Evolutionary conservation across 2,888 invertebrate genomes (phyloP).

Genomic region (Limnephilus lunatus): DNA sequence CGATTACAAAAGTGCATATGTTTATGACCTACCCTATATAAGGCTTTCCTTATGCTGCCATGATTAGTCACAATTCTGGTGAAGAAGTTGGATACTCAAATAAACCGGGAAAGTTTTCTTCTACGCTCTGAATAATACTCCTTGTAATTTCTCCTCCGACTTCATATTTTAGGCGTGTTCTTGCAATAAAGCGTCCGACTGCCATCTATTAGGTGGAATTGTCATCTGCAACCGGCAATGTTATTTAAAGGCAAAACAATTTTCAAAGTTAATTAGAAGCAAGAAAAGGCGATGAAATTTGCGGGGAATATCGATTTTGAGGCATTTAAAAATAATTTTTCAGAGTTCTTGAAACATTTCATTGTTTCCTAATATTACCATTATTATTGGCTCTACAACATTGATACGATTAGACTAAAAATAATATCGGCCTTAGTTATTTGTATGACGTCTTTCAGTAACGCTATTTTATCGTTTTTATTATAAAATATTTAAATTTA

Average conservation of each 20-base stretch:
- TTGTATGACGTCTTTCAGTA: no score
- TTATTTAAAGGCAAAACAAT: constrained; percentile 43
- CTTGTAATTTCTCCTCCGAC: constrained; percentile 7
- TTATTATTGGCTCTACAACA: not conserved
- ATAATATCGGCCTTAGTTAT: no score
- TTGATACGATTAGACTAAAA: no score
- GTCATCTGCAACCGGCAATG: constrained; percentile 54
- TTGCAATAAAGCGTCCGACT: constrained; percentile 45
- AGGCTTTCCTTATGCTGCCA: constrained; percentile 42
- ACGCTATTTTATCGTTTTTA: no score
- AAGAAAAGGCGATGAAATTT: constrained; percentile 9
- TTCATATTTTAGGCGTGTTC: constrained; percentile 46
- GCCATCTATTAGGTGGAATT: constrained; percentile 42
- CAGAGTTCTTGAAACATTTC: not conserved
- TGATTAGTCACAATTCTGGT: constrained; percentile 42
- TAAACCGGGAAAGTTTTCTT: constrained; percentile 45
- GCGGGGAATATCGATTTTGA: not conserved
- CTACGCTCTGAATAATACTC: constrained; percentile 22
- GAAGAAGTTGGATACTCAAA: constrained; percentile 45
- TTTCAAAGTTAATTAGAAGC: constrained; percentile 41
- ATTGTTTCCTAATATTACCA: not conserved
- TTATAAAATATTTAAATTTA: no score
- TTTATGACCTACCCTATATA: no score
- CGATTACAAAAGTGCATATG: no score
- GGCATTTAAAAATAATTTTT: not conserved